A percentile compares a stretch with the other conserved stretches of the same genome.
These are phyloP conservation scores for Phymastichus coffea DNA, from an alignment of 1,140 invertebrate genomes.

Conservation along the genomic window DNA sequence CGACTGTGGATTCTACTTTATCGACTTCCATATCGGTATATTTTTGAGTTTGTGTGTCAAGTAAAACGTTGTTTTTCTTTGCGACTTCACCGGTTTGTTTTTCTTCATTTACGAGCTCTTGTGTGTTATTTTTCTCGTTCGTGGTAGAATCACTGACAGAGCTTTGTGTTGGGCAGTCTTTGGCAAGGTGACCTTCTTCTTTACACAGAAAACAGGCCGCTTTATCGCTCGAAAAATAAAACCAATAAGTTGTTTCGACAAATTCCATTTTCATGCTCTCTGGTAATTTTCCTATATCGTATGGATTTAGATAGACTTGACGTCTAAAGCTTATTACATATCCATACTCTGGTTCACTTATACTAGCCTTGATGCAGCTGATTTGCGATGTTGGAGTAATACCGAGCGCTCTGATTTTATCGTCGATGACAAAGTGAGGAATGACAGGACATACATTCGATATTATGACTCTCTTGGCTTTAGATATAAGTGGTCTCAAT, in stretches of 20 bases:
- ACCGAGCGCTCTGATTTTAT: neutral
- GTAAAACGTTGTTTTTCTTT: too few relatives aligned
- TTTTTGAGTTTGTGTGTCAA: neutral
- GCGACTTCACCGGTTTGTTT: too few relatives aligned
- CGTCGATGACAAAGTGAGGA: neutral
- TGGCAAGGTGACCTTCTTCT: neutral
- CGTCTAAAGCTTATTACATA: slow-evolving; percentile 6
- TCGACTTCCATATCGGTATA: neutral
- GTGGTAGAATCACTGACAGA: too few relatives aligned
- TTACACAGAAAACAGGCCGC: neutral
- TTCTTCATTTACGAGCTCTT: too few relatives aligned
- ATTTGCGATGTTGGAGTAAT: neutral
- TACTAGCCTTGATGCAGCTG: neutral
- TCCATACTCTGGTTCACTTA: neutral
- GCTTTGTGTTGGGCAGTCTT: neutral
- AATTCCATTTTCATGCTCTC: neutral
- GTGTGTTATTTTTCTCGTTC: too few relatives aligned
- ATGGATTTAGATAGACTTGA: neutral
- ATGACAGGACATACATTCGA: slow-evolving; percentile 11
- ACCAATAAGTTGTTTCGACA: neutral
- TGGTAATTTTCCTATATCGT: neutral
- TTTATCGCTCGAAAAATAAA: neutral
- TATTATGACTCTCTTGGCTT: slow-evolving; percentile 1
- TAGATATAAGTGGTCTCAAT: slow-evolving; percentile 3
- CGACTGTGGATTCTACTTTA: too few relatives aligned